A percentile compares a stretch with the other conserved stretches of the same genome.
These are phyloP conservation scores for Sebastes trivittatus DNA, from an alignment of 2,797 vertebrate genomes.

Conservation along the genomic window DNA sequence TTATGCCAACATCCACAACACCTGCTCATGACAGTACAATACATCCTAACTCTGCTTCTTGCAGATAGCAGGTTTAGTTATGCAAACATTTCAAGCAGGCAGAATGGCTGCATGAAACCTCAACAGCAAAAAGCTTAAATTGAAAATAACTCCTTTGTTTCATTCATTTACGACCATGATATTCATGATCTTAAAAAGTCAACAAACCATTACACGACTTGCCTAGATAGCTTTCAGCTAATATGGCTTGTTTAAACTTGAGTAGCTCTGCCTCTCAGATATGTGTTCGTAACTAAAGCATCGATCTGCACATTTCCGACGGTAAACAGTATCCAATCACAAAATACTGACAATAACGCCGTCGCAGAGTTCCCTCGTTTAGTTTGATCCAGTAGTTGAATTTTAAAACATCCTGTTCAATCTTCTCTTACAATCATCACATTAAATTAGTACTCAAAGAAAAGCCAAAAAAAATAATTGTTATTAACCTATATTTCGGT, in stretches of 20 bases:
- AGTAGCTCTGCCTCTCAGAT: slow-evolving; percentile 10
- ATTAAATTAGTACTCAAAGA: slow-evolving; percentile 43
- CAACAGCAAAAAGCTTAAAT: background rate
- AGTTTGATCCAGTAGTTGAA: slow-evolving; percentile 36
- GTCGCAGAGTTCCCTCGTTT: slow-evolving; percentile 3
- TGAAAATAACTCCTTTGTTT: background rate
- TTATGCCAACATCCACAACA: background rate
- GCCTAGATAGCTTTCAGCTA: background rate
- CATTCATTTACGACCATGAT: background rate
- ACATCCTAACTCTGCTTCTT: background rate
- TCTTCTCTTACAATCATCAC: slow-evolving; percentile 27
- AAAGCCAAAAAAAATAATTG: slow-evolving; percentile 43
- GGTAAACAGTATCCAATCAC: background rate
- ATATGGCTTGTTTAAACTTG: background rate
- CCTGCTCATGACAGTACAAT: background rate
- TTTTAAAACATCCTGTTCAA: background rate
- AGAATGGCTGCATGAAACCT: background rate
- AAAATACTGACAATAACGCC: slow-evolving; percentile 29
- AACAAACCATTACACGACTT: background rate
- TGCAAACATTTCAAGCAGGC: slow-evolving; percentile 11
- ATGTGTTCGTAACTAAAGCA: background rate
- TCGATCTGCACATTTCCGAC: background rate
- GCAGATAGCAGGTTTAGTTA: background rate
- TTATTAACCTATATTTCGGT: slow-evolving; percentile 30
- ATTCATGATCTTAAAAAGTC: background rate